Conservation (phyloP, 1,140 invertebrate species). For the Mylabris phalerata region DNA sequence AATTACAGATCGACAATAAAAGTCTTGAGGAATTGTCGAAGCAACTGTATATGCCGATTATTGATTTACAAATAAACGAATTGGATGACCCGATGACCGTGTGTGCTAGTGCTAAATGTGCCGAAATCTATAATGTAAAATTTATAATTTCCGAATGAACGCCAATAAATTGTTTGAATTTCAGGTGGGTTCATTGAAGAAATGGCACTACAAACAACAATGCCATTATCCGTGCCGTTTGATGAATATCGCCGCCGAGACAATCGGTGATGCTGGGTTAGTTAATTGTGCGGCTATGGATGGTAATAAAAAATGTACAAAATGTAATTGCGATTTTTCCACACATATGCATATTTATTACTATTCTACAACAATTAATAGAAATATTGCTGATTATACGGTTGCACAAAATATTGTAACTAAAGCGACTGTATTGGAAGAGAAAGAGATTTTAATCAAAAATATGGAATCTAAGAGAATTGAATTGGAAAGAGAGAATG, state of each 20-base stretch:
- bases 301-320: slow-evolving; percentile 13
- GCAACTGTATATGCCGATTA: slow-evolving; percentile 33
- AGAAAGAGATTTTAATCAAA: slow-evolving; percentile 8
- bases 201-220: slow-evolving; percentile 34
- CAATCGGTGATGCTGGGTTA: slow-evolving; percentile 23
- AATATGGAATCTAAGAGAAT: slow-evolving; percentile 6
- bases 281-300: slow-evolving; percentile 27
- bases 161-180: too few relatives aligned
- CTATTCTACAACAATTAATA: slow-evolving; percentile 12
- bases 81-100: slow-evolving; percentile 34
- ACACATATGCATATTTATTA: slow-evolving; percentile 27
- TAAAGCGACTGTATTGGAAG: slow-evolving; percentile 11
- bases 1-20: slow-evolving; percentile 18
- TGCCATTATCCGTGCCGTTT: slow-evolving; percentile 32
- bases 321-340: slow-evolving; percentile 24
- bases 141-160: too few relatives aligned
- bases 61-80: slow-evolving; percentile 29
- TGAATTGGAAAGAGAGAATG: slow-evolving; percentile 12
- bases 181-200: slow-evolving; percentile 28
- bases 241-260: slow-evolving; percentile 22
- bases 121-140: slow-evolving; percentile 26
- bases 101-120: slow-evolving; percentile 30
- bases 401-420: slow-evolving; percentile 14
- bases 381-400: slow-evolving; percentile 5
- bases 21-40: slow-evolving; percentile 26